Conservation (phyloP, 2,113 vertebrate genomes). For the Pheucticus melanocephalus region DNA sequence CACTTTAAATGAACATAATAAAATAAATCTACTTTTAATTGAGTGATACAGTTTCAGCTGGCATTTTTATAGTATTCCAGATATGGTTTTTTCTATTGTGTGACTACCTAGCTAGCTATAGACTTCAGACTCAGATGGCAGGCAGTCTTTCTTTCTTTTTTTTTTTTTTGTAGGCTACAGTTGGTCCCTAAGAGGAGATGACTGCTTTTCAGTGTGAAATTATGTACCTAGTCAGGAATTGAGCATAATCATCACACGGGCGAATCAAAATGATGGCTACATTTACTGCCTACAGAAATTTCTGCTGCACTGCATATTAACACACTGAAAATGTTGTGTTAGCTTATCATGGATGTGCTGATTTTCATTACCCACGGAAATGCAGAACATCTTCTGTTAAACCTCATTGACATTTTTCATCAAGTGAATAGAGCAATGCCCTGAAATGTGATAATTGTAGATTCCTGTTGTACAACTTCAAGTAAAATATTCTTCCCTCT, state of each 20-base stretch:
- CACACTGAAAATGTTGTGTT: conserved; percentile 49
- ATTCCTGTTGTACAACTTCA: conserved; percentile 34
- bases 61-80: background rate
- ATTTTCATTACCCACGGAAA: conserved; percentile 52
- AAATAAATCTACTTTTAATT: background rate
- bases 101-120: background rate
- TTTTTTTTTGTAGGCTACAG: background rate
- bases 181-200: background rate
- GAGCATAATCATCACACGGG: conserved; percentile 45
- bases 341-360: conserved; percentile 29
- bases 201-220: conserved; percentile 48
- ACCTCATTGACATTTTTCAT: conserved; percentile 51
- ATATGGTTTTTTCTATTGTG: background rate
- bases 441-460: conserved; percentile 16
- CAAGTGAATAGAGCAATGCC: conserved; percentile 16
- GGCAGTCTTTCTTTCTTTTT: accelerated
- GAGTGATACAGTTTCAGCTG: background rate
- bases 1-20: background rate
- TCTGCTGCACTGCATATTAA: conserved; percentile 49
- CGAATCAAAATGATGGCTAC: conserved; percentile 59
- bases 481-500: conserved; percentile 41
- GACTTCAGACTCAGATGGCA: background rate
- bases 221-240: conserved; percentile 50
- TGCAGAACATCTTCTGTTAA: conserved; percentile 44
- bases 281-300: conserved; percentile 60